Conservation (phyloP, 2,113 vertebrate species). For the Cichladusa arquata region DNA sequence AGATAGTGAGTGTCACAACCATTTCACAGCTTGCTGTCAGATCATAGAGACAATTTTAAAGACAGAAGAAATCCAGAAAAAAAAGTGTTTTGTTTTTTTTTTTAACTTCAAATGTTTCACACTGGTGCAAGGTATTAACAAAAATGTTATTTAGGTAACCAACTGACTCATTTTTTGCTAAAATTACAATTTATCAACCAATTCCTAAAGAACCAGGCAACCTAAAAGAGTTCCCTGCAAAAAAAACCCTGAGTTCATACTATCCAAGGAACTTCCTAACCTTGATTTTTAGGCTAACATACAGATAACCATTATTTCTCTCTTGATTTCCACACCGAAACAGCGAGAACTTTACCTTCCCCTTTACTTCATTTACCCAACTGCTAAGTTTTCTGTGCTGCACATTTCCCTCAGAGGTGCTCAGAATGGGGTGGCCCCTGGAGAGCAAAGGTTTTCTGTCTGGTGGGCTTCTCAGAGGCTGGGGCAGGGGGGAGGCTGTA, state of each 20-base stretch:
- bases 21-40: neutral
- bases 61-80: neutral
- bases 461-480: neutral
- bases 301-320: neutral
- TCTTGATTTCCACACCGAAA: neutral
- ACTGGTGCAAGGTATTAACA: neutral
- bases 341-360: neutral
- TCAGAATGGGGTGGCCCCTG: neutral
- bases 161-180: neutral
- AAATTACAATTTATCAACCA: neutral
- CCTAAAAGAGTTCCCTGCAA: neutral
- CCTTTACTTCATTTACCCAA: neutral
- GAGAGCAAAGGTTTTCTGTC: accelerated
- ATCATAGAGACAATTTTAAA: neutral
- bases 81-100: neutral
- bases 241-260: neutral
- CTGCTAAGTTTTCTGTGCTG: neutral
- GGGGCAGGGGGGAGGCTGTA: accelerated
- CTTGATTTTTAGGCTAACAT: neutral
- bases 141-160: neutral
- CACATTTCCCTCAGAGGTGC: neutral
- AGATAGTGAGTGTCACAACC: slow-evolving; percentile 9
- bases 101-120: neutral
- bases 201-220: neutral
- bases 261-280: neutral